Evolutionary conservation across 2,113 vertebrate genomes (phyloP).

Genomic region (Xiphorhynchus elegans): DNA sequence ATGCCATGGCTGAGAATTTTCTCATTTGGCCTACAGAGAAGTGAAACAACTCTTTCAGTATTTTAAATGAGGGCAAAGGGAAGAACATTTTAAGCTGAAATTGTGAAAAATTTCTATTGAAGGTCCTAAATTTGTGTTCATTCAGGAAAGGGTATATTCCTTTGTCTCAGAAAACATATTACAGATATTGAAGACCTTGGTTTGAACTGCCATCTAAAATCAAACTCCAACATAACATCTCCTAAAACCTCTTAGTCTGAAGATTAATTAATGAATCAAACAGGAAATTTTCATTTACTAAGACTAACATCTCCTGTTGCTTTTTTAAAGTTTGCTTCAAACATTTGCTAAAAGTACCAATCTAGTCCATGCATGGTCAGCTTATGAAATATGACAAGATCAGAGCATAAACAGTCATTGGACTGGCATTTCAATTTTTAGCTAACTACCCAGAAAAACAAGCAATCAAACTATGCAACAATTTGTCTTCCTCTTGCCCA

Average conservation of each 20-base stretch:
- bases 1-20: neutral
- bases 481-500: neutral
- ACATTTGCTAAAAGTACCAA: neutral
- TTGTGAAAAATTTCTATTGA: neutral
- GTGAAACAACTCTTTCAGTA: neutral
- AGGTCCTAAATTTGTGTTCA: neutral
- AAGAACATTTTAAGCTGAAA: conserved; percentile 1
- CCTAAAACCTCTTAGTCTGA: neutral
- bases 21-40: neutral
- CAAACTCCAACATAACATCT: neutral
- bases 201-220: conserved; percentile 39
- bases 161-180: conserved; percentile 21
- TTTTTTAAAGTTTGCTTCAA: neutral
- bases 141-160: conserved; percentile 11
- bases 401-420: neutral
- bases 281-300: neutral
- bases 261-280: neutral
- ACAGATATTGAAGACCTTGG: conserved; percentile 27
- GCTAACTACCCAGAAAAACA: conserved; percentile 11
- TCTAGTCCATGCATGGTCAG: neutral
- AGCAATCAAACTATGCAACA: neutral
- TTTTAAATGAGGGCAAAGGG: neutral
- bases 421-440: neutral
- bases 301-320: neutral
- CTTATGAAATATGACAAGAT: neutral